These are phyloP conservation scores for Anoura caudifer DNA, from an alignment of 2,113 vertebrate species.

Conservation along the genomic window DNA sequence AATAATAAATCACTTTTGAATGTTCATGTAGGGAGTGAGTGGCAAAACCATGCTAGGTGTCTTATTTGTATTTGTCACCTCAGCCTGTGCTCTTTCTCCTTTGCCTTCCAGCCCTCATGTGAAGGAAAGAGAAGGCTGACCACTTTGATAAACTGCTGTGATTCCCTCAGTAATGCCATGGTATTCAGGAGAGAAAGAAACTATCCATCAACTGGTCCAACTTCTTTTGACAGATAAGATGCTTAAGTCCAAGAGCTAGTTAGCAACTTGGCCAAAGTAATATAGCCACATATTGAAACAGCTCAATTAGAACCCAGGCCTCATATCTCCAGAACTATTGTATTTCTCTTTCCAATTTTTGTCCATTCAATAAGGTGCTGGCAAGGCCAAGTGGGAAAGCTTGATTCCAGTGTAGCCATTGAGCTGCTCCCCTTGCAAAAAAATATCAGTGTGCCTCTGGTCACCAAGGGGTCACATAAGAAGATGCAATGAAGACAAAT, in stretches of 20 bases:
- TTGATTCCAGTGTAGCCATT: background rate
- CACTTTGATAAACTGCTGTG: background rate
- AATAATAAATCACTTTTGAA: background rate
- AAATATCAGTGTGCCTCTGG: background rate
- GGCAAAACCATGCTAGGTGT: background rate
- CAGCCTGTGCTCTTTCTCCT: background rate
- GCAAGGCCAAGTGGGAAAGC: background rate
- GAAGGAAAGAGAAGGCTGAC: background rate
- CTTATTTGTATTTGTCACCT: background rate
- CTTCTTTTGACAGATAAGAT: background rate
- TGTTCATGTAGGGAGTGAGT: background rate
- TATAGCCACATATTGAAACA: background rate
- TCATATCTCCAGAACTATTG: background rate
- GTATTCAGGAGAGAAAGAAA: background rate
- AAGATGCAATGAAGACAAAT: background rate
- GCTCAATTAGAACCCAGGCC: background rate
- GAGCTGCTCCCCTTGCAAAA: background rate
- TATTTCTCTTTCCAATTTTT: background rate
- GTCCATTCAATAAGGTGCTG: background rate
- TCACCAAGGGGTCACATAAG: background rate
- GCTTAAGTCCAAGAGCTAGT: background rate
- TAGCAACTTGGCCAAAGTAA: background rate
- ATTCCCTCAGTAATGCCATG: background rate
- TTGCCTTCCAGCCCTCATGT: background rate
- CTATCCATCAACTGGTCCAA: background rate